phyloP scores from a whole-genome alignment of 2,797 vertebrate species.

The Hirundo rustica region DNA sequence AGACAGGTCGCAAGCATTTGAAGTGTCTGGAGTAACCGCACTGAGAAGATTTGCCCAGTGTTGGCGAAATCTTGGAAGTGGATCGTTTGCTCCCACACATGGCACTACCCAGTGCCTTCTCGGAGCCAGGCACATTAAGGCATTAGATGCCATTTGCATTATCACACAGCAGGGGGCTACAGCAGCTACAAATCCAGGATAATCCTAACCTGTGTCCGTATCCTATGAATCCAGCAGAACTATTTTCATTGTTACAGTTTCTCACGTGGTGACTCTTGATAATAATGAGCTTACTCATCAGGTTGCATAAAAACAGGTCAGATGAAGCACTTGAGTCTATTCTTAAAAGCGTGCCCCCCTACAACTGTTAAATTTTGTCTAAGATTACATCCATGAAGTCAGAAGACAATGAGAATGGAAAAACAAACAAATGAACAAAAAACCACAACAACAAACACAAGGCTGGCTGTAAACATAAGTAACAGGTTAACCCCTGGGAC shows the following conservation, averaged over 20 bases:
- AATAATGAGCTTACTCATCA: background rate
- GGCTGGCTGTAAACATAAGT: background rate
- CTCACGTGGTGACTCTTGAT: constrained; percentile 13
- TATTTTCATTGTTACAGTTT: constrained; percentile 46
- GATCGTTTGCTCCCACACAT: background rate
- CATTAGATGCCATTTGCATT: constrained; percentile 78
- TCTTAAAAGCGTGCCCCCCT: background rate
- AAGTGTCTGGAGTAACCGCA: background rate
- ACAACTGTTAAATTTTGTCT: background rate
- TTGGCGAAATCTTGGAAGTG: background rate
- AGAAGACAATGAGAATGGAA: background rate
- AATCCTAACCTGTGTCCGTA: constrained; percentile 57
- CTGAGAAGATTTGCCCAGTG: background rate
- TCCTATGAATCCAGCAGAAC: constrained; percentile 43
- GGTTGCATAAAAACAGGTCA: background rate
- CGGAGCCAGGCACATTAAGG: constrained; percentile 50
- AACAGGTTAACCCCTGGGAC: background rate
- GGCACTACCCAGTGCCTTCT: constrained; percentile 5
- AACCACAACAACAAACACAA: background rate
- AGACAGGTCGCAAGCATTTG: constrained; percentile 1
- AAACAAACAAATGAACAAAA: background rate
- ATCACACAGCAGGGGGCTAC: constrained; percentile 82
- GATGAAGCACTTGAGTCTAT: background rate
- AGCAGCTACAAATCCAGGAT: constrained; percentile 68
- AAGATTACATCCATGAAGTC: background rate